Percentiles rank a stretch among this genome's conserved stretches.
phyloP scores from a whole-genome alignment of 2,113 vertebrate genomes.

The Saimiri boliviensis region DNA sequence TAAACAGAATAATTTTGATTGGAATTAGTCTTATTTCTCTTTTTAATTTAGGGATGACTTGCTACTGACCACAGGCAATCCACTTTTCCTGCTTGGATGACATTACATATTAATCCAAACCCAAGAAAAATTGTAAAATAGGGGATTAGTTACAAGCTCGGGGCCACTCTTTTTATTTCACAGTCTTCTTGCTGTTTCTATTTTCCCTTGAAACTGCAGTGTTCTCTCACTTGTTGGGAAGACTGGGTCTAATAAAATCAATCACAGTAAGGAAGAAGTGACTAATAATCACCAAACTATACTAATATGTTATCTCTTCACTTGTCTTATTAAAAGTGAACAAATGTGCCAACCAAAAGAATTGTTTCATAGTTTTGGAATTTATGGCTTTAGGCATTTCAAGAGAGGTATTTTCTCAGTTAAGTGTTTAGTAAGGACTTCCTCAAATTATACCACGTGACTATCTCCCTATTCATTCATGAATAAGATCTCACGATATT shows the following conservation, averaged over 20 bases:
- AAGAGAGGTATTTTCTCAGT: not conserved
- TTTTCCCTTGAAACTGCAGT: not conserved
- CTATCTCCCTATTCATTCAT: not conserved
- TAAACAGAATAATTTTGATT: not conserved
- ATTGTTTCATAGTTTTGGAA: not conserved
- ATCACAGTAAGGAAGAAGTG: not conserved
- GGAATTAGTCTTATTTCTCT: not conserved
- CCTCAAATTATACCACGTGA: not conserved
- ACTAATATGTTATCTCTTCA: not conserved
- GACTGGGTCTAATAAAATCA: not conserved
- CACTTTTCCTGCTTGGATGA: not conserved
- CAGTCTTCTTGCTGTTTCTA: not conserved
- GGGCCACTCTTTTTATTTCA: not conserved
- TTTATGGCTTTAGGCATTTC: not conserved
- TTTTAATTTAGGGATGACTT: not conserved
- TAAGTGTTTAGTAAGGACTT: not conserved
- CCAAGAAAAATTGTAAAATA: not conserved
- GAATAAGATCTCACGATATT: not conserved
- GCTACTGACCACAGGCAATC: not conserved
- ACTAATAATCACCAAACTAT: not conserved
- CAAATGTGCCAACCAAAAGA: not conserved
- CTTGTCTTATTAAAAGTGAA: not conserved
- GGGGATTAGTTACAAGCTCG: not conserved
- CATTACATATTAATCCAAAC: not conserved
- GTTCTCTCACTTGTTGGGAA: not conserved